phyloP scores from a whole-genome alignment of 2,888 invertebrate genomes.

The Leptopilina myrica region DNA sequence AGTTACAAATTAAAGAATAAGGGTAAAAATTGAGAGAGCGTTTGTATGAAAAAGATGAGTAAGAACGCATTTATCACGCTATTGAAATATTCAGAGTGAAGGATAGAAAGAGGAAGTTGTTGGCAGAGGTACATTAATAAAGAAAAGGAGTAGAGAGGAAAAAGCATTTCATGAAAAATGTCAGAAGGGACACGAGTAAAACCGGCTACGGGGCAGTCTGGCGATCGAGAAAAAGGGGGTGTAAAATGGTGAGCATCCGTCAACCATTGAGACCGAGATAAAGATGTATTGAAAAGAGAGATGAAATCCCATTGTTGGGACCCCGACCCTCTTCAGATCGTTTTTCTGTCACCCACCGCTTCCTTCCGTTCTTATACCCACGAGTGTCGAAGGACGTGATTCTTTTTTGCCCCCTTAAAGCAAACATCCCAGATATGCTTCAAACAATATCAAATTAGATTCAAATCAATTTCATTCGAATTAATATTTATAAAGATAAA shows the following conservation, averaged over 20 bases:
- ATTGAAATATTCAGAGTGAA: slow-evolving; percentile 52
- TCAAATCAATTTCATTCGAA: no score
- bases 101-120: slow-evolving; percentile 47
- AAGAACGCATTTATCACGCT: slow-evolving; percentile 39
- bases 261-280: slow-evolving; percentile 70
- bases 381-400: slow-evolving; percentile 15
- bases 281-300: slow-evolving; percentile 69
- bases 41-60: background rate
- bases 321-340: slow-evolving; percentile 47
- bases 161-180: slow-evolving; percentile 65
- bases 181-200: slow-evolving; percentile 49
- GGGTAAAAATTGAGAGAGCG: background rate
- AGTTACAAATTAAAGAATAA: background rate
- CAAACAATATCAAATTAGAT: no score
- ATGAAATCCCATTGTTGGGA: slow-evolving; percentile 68
- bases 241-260: slow-evolving; percentile 71
- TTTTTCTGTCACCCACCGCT: slow-evolving; percentile 54
- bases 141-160: slow-evolving; percentile 52
- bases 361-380: slow-evolving; percentile 53
- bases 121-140: slow-evolving; percentile 56
- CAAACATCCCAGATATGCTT: slow-evolving; percentile 7
- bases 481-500: no score
- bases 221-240: slow-evolving; percentile 53
- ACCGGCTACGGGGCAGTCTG: slow-evolving; percentile 44
- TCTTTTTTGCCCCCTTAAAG: slow-evolving; percentile 27